phyloP scores from a whole-genome alignment of 2,797 vertebrate species.

The Lutjanus argentimaculatus region DNA sequence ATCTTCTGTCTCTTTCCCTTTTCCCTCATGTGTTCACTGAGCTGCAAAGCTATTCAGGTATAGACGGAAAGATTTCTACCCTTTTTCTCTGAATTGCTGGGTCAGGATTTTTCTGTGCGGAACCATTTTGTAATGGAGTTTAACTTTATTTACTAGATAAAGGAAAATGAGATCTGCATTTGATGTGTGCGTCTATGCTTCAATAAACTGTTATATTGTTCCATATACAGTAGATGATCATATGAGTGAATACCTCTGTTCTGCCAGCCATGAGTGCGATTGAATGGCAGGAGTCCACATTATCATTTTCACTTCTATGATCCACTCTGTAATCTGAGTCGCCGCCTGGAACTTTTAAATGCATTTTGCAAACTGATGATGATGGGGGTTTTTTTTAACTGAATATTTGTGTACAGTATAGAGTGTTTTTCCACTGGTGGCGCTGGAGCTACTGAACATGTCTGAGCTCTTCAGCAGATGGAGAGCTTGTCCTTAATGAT shows the following conservation, averaged over 20 bases:
- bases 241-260: conserved; percentile 75
- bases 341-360: conserved; percentile 52
- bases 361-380: conserved; percentile 15
- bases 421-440: conserved; percentile 12
- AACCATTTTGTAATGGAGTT: conserved; percentile 85
- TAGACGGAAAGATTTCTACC: conserved; percentile 85
- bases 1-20: conserved; percentile 80
- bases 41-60: conserved; percentile 88
- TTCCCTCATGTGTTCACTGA: conserved; percentile 87
- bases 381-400: not conserved
- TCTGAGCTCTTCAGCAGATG: conserved; percentile 12
- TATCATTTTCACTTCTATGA: conserved; percentile 52
- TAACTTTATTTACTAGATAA: conserved; percentile 87
- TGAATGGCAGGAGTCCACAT: conserved; percentile 71
- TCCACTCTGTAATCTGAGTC: conserved; percentile 66
- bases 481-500: not conserved
- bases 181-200: conserved; percentile 76
- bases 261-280: conserved; percentile 67
- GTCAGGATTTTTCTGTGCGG: conserved; percentile 83
- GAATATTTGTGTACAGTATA: conserved; percentile 24
- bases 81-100: conserved; percentile 81
- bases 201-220: conserved; percentile 81
- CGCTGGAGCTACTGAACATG: conserved; percentile 9
- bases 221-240: conserved; percentile 74
- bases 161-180: conserved; percentile 79